Conservation (phyloP, 2,888 invertebrate species). For the Folsomia manolachei region DNA sequence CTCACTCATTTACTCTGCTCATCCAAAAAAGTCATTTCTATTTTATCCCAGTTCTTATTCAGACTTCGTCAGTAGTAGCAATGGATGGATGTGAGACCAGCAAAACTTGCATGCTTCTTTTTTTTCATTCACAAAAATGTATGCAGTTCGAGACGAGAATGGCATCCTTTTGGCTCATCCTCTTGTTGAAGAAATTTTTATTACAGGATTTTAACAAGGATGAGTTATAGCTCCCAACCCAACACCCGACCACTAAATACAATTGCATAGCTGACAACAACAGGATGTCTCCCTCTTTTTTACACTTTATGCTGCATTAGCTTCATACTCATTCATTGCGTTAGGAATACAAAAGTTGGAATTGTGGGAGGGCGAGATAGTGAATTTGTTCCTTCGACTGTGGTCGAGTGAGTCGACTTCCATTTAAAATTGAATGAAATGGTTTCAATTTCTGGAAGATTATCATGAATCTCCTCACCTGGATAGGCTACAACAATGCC, state of each 20-base stretch:
- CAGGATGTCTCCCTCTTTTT: conserved; percentile 18
- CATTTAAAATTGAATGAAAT: neutral
- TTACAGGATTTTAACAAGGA: neutral
- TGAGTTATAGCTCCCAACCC: neutral
- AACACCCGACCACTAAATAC: neutral
- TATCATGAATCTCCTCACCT: neutral
- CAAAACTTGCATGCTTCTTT: neutral
- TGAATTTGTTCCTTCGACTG: neutral
- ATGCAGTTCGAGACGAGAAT: neutral
- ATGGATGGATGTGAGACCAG: too few species aligned
- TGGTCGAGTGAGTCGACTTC: neutral
- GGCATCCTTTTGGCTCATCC: neutral
- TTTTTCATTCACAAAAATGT: neutral
- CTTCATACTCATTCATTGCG: conserved; percentile 14
- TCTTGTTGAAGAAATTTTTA: neutral
- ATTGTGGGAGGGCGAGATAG: neutral
- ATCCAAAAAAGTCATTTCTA: conserved; percentile 14
- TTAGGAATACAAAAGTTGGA: neutral
- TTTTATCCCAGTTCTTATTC: neutral
- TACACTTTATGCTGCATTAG: conserved; percentile 22
- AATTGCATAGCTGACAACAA: neutral
- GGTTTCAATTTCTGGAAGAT: neutral
- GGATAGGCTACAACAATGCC: neutral
- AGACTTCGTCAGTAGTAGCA: neutral
- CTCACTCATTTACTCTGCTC: conserved; percentile 2